Conservation (phyloP, 1,140 invertebrate genomes). For the Platorchestia sp. region DNA sequence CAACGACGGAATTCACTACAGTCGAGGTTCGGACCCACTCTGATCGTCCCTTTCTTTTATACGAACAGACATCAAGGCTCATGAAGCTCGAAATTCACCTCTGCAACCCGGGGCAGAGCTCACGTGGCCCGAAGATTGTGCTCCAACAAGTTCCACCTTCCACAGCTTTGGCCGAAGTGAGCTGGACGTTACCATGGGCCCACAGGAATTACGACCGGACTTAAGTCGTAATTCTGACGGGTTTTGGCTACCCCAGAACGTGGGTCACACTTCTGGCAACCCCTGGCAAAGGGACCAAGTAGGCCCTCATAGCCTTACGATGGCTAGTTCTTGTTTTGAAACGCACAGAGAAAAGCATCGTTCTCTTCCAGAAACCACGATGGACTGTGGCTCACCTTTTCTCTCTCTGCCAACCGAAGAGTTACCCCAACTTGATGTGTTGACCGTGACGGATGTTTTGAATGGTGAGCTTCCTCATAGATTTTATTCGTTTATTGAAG, state of each 20-base stretch:
- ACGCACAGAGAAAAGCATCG: not conserved
- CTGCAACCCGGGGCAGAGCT: not conserved
- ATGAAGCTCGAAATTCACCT: not conserved
- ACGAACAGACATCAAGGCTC: not conserved
- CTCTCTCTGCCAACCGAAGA: not conserved
- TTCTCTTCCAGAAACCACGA: not conserved
- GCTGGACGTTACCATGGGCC: not conserved
- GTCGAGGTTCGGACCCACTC: not conserved
- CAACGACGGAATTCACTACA: not conserved
- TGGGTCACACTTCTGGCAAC: not conserved
- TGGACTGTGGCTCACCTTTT: not conserved
- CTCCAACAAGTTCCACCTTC: not conserved
- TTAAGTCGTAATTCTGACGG: not conserved
- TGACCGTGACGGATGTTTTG: not conserved
- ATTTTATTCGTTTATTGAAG: not conserved
- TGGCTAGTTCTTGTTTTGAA: not conserved
- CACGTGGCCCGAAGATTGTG: not conserved
- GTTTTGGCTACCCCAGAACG: no score
- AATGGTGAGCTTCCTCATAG: not conserved
- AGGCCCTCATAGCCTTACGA: not conserved
- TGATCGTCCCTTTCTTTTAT: not conserved
- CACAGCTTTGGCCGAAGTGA: not conserved
- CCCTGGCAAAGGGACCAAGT: not conserved
- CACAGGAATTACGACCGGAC: not conserved
- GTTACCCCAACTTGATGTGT: not conserved